Evolutionary conservation across 1,140 invertebrate species (phyloP), one percentile per base, ranked within the genome.

Genomic region (Saccostrea cuccullata): DNA sequence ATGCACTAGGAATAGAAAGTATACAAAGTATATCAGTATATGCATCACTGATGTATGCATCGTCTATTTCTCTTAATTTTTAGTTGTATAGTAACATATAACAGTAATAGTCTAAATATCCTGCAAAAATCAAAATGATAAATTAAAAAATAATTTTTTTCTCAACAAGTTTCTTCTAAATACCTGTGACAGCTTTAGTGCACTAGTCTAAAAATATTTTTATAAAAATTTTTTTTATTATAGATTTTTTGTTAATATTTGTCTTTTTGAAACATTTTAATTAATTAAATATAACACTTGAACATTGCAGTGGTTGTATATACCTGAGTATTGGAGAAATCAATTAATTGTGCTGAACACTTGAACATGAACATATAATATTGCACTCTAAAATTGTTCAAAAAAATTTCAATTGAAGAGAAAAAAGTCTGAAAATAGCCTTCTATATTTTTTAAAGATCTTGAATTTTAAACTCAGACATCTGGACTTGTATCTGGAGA

Each of bases 401-500:
- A 36, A 30, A 9, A 23, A 20, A 6, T 64, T 64, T 64, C 13
- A n/a, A 17, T n/a, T 47, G 47, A 64, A 64, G 58, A 64, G 30
- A 36, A 36, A 36, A n/a, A 20, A 64, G 58, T 64, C 58, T 64
- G 47, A 47, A 47, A 47, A n/a, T 64, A 64, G 58, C n/a, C 58
- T 64, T 64, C 3, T 26, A 13, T 67, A 20, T 20, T 9, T 67
- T 9, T 67, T 67, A 67, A 67, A n/a, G 60, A 67, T 17, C 60
- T 30, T 77, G 67, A 60, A 73, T 26, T 73, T 73, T 73, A 26
- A 77, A 23, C 82, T 89, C 84, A 90, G 15, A 89, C 55, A 23
- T 91, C 90, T 23, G 87, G 86, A 82, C 84, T 91, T 23, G 86
- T 88, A 84, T 92, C 92, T 36, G 91, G 90, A 13, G 93, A 92